These are phyloP conservation scores for Dysmachus trigonus DNA, from an alignment of 2,888 invertebrate species.

Conservation along the genomic window DNA sequence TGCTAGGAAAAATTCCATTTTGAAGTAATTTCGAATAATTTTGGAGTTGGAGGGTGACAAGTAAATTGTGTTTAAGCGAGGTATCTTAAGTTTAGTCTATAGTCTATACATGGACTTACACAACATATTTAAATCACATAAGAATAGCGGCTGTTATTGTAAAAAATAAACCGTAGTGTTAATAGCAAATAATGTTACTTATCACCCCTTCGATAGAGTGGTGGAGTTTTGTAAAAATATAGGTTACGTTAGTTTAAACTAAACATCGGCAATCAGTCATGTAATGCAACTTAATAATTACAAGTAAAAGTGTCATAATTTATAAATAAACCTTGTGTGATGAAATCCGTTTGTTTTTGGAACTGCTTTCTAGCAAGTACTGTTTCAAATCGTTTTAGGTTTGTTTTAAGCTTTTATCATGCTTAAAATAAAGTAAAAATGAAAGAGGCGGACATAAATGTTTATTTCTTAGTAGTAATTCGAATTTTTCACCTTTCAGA, in stretches of 20 bases:
- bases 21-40: constrained; percentile 12
- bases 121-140: constrained; percentile 5
- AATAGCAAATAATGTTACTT: constrained; percentile 33
- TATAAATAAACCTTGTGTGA: constrained; percentile 42
- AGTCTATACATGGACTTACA: constrained; percentile 4
- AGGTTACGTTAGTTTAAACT: constrained; percentile 1
- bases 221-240: constrained; percentile 29
- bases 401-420: neutral
- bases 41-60: neutral
- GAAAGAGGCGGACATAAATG: neutral
- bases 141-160: constrained; percentile 42
- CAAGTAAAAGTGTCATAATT: constrained; percentile 27
- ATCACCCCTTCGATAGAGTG: constrained; percentile 25
- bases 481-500: neutral
- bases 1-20: constrained; percentile 12
- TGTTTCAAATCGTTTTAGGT: constrained; percentile 4
- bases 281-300: constrained; percentile 36
- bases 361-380: neutral
- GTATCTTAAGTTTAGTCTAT: constrained; percentile 15
- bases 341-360: constrained; percentile 7
- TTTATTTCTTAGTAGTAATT: neutral
- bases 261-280: constrained; percentile 41
- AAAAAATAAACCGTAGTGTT: constrained; percentile 34
- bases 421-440: neutral
- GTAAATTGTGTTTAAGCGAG: neutral